These are phyloP conservation scores for Lasioglossum vierecki DNA, from an alignment of 2,888 invertebrate species.

Conservation along the genomic window DNA sequence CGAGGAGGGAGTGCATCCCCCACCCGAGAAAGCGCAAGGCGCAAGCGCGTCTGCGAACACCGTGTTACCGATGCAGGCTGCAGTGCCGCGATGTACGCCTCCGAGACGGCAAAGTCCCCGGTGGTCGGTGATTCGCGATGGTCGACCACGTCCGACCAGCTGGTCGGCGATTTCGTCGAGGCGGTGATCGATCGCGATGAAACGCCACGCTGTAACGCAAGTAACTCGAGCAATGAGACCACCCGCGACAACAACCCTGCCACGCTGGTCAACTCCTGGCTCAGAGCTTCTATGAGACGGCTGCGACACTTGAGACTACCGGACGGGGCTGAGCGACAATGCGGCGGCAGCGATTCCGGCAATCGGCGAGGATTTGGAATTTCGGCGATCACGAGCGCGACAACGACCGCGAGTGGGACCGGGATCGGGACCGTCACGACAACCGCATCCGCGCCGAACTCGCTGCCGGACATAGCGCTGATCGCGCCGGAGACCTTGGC, in stretches of 20 bases:
- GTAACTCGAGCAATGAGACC: conserved; percentile 72
- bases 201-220: conserved; percentile 74
- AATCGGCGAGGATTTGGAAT: conserved; percentile 34
- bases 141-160: conserved; percentile 44
- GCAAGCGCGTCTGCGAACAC: conserved; percentile 73
- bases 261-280: conserved; percentile 82
- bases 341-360: conserved; percentile 37
- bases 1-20: conserved; percentile 71
- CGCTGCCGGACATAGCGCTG: conserved; percentile 80
- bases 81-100: conserved; percentile 83
- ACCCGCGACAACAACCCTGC: conserved; percentile 32
- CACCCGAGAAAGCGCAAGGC: conserved; percentile 62
- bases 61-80: conserved; percentile 70
- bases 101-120: conserved; percentile 78
- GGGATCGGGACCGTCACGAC: neutral
- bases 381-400: neutral
- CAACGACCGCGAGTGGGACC: neutral
- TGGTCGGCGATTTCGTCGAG: conserved; percentile 30
- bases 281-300: conserved; percentile 86
- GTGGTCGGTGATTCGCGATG: conserved; percentile 53
- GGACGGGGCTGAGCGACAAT: conserved; percentile 68
- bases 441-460: conserved; percentile 74
- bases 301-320: conserved; percentile 85
- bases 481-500: conserved; percentile 81
- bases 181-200: conserved; percentile 26